Percentiles rank a stretch among this genome's conserved stretches.
Conservation (phyloP, 2,888 invertebrate species). For the Eupithecia inturbata region DNA sequence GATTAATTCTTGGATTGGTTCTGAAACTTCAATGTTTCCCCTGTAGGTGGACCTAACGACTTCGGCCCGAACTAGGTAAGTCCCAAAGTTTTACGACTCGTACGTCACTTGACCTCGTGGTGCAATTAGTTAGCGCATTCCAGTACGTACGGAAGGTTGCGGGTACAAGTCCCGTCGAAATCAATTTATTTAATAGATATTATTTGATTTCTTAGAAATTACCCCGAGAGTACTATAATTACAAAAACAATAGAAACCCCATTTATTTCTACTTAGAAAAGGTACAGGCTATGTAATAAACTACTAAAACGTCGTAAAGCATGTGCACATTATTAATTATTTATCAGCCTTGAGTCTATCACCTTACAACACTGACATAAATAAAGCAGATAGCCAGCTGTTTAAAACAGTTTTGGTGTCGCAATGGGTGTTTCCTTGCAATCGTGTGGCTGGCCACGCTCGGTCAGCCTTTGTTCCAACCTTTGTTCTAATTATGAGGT, state of each 20-base stretch:
- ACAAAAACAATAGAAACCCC: neutral
- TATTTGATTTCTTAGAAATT: no score
- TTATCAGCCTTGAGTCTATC: neutral
- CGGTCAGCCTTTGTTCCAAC: slow-evolving; percentile 59
- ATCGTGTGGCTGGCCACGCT: slow-evolving; percentile 55
- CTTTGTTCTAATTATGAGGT: slow-evolving; percentile 40
- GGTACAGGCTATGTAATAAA: neutral
- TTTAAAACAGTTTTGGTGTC: slow-evolving; percentile 45
- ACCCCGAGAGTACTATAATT: no score
- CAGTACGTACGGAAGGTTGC: no score
- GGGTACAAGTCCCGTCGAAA: no score
- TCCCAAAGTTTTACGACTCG: no score
- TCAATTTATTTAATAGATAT: no score
- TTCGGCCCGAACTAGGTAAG: no score
- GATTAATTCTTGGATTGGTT: no score
- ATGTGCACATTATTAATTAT: neutral
- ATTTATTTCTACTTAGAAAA: neutral
- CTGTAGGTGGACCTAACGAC: no score
- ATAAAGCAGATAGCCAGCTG: slow-evolving; percentile 22
- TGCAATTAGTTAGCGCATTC: no score
- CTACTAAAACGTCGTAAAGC: neutral
- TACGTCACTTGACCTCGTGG: no score
- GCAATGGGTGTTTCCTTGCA: slow-evolving; percentile 53
- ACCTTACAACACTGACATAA: slow-evolving; percentile 5
- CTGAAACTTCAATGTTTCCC: no score